Percentiles rank a stretch among this genome's conserved stretches.
phyloP scores from a whole-genome alignment of 2,797 vertebrate genomes.

The Merluccius polli region DNA sequence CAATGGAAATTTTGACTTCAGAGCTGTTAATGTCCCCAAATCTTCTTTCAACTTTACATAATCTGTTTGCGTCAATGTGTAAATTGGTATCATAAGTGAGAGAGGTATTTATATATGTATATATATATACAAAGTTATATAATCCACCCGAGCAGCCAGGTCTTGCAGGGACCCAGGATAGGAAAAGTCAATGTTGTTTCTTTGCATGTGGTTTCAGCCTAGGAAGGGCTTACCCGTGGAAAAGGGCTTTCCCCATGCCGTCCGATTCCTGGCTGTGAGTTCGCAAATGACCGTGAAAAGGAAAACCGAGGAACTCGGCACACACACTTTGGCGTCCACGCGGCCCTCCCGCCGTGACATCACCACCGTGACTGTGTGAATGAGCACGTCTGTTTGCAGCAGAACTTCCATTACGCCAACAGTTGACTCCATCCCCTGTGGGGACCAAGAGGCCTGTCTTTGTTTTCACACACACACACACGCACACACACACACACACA shows the following conservation, averaged over 20 bases:
- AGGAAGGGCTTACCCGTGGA: conserved; percentile 32
- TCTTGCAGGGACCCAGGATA: conserved; percentile 9
- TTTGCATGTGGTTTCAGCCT: conserved; percentile 28
- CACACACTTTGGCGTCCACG: background rate
- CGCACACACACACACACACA: background rate
- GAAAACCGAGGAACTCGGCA: conserved; percentile 40
- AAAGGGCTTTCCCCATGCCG: conserved; percentile 45
- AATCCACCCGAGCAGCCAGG: background rate
- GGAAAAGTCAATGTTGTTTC: conserved; percentile 47
- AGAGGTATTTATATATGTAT: conserved; percentile 26
- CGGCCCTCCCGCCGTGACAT: conserved; percentile 1
- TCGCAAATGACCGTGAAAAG: conserved; percentile 45
- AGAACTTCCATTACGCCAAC: conserved; percentile 1
- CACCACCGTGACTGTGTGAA: background rate
- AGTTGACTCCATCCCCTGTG: background rate
- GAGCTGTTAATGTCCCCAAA: background rate
- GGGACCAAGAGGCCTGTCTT: background rate
- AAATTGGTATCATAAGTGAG: background rate
- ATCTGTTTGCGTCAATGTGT: background rate
- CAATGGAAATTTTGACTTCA: background rate
- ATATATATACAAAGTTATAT: background rate
- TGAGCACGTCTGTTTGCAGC: background rate
- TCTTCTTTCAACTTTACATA: background rate
- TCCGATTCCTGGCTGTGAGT: conserved; percentile 25
- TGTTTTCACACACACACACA: background rate